phyloP scores from a whole-genome alignment of 2,113 vertebrate species.

The Sceloporus tristichus region DNA sequence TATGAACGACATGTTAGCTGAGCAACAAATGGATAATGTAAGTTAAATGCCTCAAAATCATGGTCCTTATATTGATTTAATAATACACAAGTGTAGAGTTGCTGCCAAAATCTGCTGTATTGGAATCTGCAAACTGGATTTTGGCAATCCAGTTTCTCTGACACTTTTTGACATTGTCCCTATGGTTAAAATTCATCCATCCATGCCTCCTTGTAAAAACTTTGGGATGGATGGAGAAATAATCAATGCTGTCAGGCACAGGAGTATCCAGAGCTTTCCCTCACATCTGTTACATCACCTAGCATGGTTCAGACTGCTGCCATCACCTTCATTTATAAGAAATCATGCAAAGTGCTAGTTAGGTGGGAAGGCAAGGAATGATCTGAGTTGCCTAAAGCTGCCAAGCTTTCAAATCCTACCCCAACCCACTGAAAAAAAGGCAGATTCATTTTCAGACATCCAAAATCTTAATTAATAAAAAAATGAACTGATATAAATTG shows the following conservation, averaged over 20 bases:
- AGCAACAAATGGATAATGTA: too few relatives aligned
- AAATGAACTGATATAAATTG: background rate
- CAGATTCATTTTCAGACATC: background rate
- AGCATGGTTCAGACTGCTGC: background rate
- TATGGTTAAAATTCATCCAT: background rate
- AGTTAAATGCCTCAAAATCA: too few relatives aligned
- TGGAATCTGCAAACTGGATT: background rate
- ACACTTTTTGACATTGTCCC: background rate
- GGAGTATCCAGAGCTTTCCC: background rate
- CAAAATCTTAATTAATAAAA: background rate
- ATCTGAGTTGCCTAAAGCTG: background rate
- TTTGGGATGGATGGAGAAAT: too few relatives aligned
- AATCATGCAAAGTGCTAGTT: background rate
- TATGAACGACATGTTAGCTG: background rate
- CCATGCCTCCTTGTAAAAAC: background rate
- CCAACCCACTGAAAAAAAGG: background rate
- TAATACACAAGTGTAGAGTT: background rate
- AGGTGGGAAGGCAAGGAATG: background rate
- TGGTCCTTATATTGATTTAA: too few relatives aligned
- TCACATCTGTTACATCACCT: background rate
- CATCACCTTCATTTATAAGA: background rate
- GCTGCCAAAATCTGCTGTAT: background rate
- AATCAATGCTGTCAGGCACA: background rate
- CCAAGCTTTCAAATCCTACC: too few relatives aligned
- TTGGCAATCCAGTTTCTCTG: background rate